Evolutionary conservation across 2,797 vertebrate species (phyloP), one percentile per base, ranked within the genome.

Genomic region (Lithobates pipiens): DNA sequence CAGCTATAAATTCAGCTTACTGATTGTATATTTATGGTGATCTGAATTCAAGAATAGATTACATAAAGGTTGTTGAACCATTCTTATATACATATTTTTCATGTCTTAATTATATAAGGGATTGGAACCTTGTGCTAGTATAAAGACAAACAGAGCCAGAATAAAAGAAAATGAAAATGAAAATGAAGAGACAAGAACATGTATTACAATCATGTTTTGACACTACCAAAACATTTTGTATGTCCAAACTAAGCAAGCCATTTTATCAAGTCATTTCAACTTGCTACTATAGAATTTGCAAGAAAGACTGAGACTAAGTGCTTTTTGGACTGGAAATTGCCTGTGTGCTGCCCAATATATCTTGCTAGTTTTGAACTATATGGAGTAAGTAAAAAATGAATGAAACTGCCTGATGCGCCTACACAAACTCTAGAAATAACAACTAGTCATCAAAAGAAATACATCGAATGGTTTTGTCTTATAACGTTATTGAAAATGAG

Each of bases 11-110:
- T 57, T 18, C 54, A 57, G 2, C 21, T 3, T 0, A n/a, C 8
- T 27, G 50, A 76, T 18, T 63, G 27, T 9, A 65, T 65, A 32
- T 78, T n/a, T 25, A 25, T 25, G 57, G 50, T 77, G 80, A 65
- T 76, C 90, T 82, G 92, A 92, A 90, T 88, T 91, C 91, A 89
- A 39, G 67, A 74, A 68, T 61, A 86, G 61, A 75, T 34, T 44
- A 54, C 25, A 77, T 50, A 71, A 46, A 65, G 72, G 23, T 7
- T 0, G 27, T 54, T 78, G 79, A 91, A 86, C 88, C 88, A 63
- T 86, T 89, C 68, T 84, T 85, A 2, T 68, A 73, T 25, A 86
- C 85, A 86, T 88, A n/a, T 89, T 32, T 80, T 88, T 57, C 7
- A 21, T 57, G 18, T 23, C 54, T 57, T 21, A 57, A 23, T 21